Evolutionary conservation across 2,888 invertebrate genomes (phyloP), one percentile per base, ranked within the genome.

Genomic region (Ceriagrion tenellum): DNA sequence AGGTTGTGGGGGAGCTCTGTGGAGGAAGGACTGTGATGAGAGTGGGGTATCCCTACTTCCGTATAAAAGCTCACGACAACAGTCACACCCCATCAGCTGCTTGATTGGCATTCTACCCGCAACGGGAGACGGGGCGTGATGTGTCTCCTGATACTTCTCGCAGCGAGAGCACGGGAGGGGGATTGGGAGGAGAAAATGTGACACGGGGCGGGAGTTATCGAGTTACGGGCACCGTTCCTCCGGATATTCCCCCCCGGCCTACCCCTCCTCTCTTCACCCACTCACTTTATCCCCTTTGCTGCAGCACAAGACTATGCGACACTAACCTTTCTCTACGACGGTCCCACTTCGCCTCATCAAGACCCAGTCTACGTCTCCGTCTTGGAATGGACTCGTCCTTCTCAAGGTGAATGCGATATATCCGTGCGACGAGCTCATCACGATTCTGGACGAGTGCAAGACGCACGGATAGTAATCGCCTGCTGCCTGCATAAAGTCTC

Each of bases 51-150:
- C 13, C 30, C 16, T 12, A 26, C 89, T 55, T 89, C 88, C 26
- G 40, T 10, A n/a, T 89, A 55, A 89, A 89, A n/a, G 23, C 89
- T 55, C 89, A 89, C 47, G 40, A 81, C 35, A 30, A 23, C 30
- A 18, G 55, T n/a, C 89, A 55, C 55, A 55, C 55, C 16, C 89
- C 89, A 63, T 91, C 91, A 91, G 91, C 91, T 91, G 91, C 20
- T 91, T 59, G 59, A 91, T 91, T 91, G 91, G 59, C 91, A 91
- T 91, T 91, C 91, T 20, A 59, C 91, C 63, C n/a, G 91, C 91
- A 91, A 30, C 56, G 59, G 56, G 59, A 59, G 91, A 59, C 30
- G 55, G 35, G 55, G 89, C 89, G 89, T 89, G 89, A 89, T 26
- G 89, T 89, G 89, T 89, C 18, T 59, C 8, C 47, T 47, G 47